phyloP scores from a whole-genome alignment of 2,888 invertebrate species.

The Phytoseiulus persimilis region DNA sequence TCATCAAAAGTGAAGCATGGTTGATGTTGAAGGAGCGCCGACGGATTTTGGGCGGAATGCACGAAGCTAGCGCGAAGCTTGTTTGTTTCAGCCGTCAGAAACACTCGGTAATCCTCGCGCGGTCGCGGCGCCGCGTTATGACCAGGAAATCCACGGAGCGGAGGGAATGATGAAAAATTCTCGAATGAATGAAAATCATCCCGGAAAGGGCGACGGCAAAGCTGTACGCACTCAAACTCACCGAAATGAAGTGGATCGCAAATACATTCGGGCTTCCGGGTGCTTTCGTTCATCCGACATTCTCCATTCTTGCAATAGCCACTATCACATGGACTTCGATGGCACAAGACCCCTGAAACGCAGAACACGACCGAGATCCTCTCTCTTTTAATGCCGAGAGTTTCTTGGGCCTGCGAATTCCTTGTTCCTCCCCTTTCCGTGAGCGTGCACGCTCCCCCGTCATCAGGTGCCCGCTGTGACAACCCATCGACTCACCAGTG shows the following conservation, averaged over 20 bases:
- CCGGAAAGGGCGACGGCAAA: not conserved
- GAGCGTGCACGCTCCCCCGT: no score
- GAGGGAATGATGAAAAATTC: not conserved
- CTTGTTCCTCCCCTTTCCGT: no score
- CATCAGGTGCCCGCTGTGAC: no score
- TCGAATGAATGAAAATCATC: not conserved
- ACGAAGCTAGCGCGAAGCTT: not conserved
- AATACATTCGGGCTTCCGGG: slow-evolving; percentile 28
- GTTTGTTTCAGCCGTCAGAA: not conserved
- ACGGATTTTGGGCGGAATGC: not conserved
- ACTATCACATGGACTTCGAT: slow-evolving; percentile 63
- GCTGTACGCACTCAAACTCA: not conserved
- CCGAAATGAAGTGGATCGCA: slow-evolving; percentile 12
- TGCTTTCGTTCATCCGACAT: slow-evolving; percentile 26
- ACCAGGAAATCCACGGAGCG: not conserved
- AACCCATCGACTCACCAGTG: slow-evolving; percentile 57
- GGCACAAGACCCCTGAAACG: slow-evolving; percentile 63
- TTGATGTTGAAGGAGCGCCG: not conserved
- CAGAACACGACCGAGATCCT: slow-evolving; percentile 40
- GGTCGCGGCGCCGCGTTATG: not conserved
- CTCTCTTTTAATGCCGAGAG: no score
- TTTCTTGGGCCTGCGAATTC: no score
- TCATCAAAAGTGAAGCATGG: not conserved
- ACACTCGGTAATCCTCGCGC: not conserved
- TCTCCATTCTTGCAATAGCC: slow-evolving; percentile 5